Conservation (phyloP, 2,888 invertebrate genomes). For the Drosophila robusta region DNA sequence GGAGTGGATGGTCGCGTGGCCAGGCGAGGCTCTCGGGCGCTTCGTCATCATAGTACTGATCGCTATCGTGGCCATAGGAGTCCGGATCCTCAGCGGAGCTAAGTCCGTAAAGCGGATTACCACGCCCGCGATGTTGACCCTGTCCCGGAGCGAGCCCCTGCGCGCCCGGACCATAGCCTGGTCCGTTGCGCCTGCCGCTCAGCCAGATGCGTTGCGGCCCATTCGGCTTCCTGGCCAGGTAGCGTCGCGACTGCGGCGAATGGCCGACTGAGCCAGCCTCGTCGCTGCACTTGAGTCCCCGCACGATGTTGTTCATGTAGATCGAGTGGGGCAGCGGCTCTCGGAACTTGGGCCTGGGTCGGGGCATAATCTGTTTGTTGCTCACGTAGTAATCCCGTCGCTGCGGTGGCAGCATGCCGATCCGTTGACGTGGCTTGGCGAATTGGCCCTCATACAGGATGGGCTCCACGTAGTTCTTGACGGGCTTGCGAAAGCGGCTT, state of each 20-base stretch:
- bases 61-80: slow-evolving; percentile 34
- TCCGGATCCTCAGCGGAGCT: slow-evolving; percentile 47
- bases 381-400: slow-evolving; percentile 58
- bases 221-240: not conserved
- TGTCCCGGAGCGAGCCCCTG: not conserved
- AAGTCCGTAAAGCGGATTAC: slow-evolving; percentile 9
- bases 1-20: slow-evolving; percentile 22
- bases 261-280: slow-evolving; percentile 12
- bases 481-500: slow-evolving; percentile 49
- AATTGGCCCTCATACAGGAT: slow-evolving; percentile 67
- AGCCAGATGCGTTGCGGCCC: slow-evolving; percentile 28
- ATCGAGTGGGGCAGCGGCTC: slow-evolving; percentile 62
- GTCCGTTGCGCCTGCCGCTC: slow-evolving; percentile 4
- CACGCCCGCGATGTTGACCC: not conserved
- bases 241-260: slow-evolving; percentile 16
- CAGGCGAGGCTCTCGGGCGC: slow-evolving; percentile 16
- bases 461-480: slow-evolving; percentile 73
- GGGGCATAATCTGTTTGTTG: slow-evolving; percentile 69
- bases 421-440: slow-evolving; percentile 56
- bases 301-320: slow-evolving; percentile 70
- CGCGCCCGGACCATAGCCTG: slow-evolving; percentile 2
- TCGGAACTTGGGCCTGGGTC: slow-evolving; percentile 54
- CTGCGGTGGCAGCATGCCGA: slow-evolving; percentile 24
- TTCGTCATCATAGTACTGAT: slow-evolving; percentile 48
- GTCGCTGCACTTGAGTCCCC: slow-evolving; percentile 66